A percentile compares a stretch with the other conserved stretches of the same genome.
These are phyloP conservation scores for Synaphobranchus kaupii DNA, from an alignment of 2,797 vertebrate species.

Conservation along the genomic window DNA sequence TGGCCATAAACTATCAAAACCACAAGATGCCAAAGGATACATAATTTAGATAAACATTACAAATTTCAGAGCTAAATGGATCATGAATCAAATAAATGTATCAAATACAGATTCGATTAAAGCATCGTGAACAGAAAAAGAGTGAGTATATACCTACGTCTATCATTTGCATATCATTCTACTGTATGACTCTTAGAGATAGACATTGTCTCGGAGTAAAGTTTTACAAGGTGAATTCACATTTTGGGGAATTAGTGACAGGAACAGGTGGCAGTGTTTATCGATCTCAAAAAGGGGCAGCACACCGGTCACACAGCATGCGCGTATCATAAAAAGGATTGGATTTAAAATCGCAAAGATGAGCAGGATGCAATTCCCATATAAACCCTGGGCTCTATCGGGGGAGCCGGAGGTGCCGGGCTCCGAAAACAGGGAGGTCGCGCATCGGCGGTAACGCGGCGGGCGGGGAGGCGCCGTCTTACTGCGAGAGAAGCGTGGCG, in stretches of 20 bases:
- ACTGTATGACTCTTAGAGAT: background rate
- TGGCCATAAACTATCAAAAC: slow-evolving; percentile 38
- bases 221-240: slow-evolving; percentile 5
- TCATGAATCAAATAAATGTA: background rate
- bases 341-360: background rate
- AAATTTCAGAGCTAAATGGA: background rate
- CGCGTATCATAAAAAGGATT: background rate
- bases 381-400: background rate
- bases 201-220: background rate
- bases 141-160: background rate
- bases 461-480: slow-evolving; percentile 56
- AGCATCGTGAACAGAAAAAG: background rate
- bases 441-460: background rate
- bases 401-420: background rate
- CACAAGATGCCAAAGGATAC: slow-evolving; percentile 16
- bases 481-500: slow-evolving; percentile 89
- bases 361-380: background rate
- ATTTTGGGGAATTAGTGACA: background rate
- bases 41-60: background rate
- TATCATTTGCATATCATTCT: background rate
- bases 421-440: background rate
- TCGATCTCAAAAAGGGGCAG: background rate
- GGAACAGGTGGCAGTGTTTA: background rate
- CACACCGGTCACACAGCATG: background rate
- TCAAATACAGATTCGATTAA: background rate